Percentiles rank a stretch among this genome's conserved stretches.
phyloP scores from a whole-genome alignment of 1,140 invertebrate genomes.

The Ephestia elutella region DNA sequence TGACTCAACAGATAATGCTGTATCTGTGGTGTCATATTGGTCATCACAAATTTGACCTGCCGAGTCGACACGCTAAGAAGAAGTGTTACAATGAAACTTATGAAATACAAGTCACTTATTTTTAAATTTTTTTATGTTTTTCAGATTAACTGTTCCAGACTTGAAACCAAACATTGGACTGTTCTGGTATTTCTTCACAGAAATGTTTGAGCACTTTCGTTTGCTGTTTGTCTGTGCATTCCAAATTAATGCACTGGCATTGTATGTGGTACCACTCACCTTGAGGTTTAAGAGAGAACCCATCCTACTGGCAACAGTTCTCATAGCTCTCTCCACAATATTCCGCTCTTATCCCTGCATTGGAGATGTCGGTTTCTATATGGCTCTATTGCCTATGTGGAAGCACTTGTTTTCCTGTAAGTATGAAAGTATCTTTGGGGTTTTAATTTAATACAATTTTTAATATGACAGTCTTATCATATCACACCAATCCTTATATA shows the following conservation, averaged over 20 bases:
- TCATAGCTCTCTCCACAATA: slow-evolving; percentile 89
- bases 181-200: slow-evolving; percentile 99
- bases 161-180: slow-evolving; percentile 97
- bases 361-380: slow-evolving; percentile 94
- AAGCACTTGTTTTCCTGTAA: slow-evolving; percentile 92
- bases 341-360: slow-evolving; percentile 98
- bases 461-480: too few relatives aligned
- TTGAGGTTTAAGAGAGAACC: slow-evolving; percentile 91
- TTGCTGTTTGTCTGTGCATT: slow-evolving; percentile 96
- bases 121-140: too few relatives aligned
- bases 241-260: slow-evolving; percentile 94
- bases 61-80: too few relatives aligned
- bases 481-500: too few relatives aligned
- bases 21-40: too few relatives aligned
- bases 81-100: too few relatives aligned
- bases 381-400: slow-evolving; percentile 93
- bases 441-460: too few relatives aligned
- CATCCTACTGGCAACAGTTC: slow-evolving; percentile 87
- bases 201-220: slow-evolving; percentile 99
- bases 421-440: too few relatives aligned
- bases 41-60: too few relatives aligned
- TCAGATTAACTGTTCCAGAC: slow-evolving; percentile 89
- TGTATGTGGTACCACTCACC: slow-evolving; percentile 92
- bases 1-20: too few relatives aligned
- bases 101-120: too few relatives aligned